Evolutionary conservation across 2,797 vertebrate species (phyloP).

Genomic region (Eremophila alpestris): DNA sequence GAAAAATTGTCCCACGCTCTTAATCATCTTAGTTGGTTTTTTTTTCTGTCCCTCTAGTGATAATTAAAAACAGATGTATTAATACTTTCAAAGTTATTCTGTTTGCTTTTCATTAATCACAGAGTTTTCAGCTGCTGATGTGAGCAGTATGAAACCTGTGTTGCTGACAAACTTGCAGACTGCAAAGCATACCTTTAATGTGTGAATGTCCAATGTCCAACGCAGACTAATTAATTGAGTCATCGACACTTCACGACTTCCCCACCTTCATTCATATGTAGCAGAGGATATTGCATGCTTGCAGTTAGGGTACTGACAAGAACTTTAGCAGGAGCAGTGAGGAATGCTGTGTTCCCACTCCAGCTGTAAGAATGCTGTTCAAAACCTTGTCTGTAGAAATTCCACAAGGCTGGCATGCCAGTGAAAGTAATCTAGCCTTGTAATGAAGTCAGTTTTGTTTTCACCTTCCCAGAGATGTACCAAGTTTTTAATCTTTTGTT

Average conservation of each 20-base stretch:
- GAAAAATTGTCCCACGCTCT: not conserved
- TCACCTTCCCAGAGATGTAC: not conserved
- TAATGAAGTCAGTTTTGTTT: not conserved
- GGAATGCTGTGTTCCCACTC: not conserved
- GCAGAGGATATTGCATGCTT: not conserved
- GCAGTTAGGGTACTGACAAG: not conserved
- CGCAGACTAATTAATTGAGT: not conserved
- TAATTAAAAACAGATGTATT: not conserved
- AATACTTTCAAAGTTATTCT: not conserved
- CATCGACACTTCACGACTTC: not conserved
- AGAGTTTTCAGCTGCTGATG: not conserved
- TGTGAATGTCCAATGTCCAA: not conserved
- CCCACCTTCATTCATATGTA: not conserved
- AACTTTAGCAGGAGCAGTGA: not conserved
- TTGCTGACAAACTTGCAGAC: not conserved
- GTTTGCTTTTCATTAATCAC: not conserved
- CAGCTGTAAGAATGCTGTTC: not conserved
- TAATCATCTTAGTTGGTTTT: not conserved
- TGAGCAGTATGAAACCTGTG: not conserved
- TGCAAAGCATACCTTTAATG: not conserved
- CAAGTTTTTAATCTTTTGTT: not conserved
- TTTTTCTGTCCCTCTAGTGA: not conserved
- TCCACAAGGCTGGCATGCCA: not conserved
- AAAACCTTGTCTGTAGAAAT: not conserved
- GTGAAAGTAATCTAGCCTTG: not conserved